Conservation (phyloP, 2,888 invertebrate genomes). For the Mermis nigrescens region DNA sequence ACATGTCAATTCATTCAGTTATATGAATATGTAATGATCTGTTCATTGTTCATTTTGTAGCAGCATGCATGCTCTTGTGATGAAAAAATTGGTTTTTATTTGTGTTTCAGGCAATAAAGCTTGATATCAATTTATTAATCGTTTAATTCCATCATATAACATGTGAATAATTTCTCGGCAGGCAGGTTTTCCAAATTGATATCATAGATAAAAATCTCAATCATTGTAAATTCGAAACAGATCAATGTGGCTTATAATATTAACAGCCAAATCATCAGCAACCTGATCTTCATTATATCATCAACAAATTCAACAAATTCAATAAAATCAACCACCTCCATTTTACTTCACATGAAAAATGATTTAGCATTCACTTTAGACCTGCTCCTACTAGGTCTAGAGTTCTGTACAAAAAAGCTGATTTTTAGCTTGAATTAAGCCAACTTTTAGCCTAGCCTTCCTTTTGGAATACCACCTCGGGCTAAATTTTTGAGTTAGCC, state of each 20-base stretch:
- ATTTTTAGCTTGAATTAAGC: background rate
- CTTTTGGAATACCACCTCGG: background rate
- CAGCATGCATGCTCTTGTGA: background rate
- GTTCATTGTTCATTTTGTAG: background rate
- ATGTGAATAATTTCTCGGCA: background rate
- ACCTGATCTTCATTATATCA: background rate
- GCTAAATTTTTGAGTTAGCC: background rate
- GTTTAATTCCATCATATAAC: background rate
- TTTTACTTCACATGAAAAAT: background rate
- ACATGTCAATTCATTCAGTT: background rate
- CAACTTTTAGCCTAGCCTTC: background rate
- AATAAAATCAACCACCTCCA: background rate
- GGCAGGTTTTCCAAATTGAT: background rate
- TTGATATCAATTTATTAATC: background rate
- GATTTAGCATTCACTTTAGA: too few species aligned
- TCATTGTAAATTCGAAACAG: background rate
- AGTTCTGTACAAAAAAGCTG: background rate
- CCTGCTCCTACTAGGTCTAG: background rate
- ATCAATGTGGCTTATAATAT: background rate
- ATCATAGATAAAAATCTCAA: background rate
- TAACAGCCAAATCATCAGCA: background rate
- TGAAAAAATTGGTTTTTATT: background rate
- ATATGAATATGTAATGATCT: background rate
- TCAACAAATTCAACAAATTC: background rate
- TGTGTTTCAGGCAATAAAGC: background rate